Base-by-base conservation (phyloP, 2,113 vertebrate species). In the Oncorhynchus mykiss region DNA sequence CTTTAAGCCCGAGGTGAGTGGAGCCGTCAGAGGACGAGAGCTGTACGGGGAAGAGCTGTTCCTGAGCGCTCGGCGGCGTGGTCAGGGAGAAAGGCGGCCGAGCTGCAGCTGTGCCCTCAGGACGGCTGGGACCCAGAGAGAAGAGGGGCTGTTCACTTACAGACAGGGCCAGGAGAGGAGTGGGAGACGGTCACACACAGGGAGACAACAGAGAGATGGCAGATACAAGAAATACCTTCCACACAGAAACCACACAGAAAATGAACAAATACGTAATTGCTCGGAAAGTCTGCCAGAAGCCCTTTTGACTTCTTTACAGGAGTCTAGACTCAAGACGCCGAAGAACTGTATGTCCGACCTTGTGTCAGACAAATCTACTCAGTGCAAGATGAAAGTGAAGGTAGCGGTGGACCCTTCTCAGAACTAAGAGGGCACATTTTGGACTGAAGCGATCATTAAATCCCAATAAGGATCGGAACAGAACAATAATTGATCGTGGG, bases 51-150 rank as follows among this genome's bases (percentile, higher is more conserved):
- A 90, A 90, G 89, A 91, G 90, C 90, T 92, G 91, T 87, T 92
- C 80, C 68, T 64, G 80, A 81, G 88, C 4, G 68, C 87, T 75
- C 78, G 79, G 73, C 22, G 20, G 81, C 67, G 86, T 88, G 91
- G 89, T 92, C 90, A 90, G 82, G 45, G 77, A 74, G 71, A 84
- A 81, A 84, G 82, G 72, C 22, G 77, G 9, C 71, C 39, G 51
- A 73, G 78, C 82, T 87, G 86, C 90, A 92, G 91, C 91, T 92
- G 91, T 88, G 88, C 85, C 87, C 88, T 68, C 48, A 29, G 77
- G 87, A 84, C 86, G 84, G 86, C 79, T 91, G 90, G 91, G 91
- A 91, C 90, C 16, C 16, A 45, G 67, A 39, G 64, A 66, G 64
- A 14, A 54, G 49, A 16, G 12, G 49, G 3, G 66, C 64, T 13